A percentile compares a stretch with the other conserved stretches of the same genome.
phyloP scores from a whole-genome alignment of 2,888 invertebrate species.

The Epinotia brunnichana region DNA sequence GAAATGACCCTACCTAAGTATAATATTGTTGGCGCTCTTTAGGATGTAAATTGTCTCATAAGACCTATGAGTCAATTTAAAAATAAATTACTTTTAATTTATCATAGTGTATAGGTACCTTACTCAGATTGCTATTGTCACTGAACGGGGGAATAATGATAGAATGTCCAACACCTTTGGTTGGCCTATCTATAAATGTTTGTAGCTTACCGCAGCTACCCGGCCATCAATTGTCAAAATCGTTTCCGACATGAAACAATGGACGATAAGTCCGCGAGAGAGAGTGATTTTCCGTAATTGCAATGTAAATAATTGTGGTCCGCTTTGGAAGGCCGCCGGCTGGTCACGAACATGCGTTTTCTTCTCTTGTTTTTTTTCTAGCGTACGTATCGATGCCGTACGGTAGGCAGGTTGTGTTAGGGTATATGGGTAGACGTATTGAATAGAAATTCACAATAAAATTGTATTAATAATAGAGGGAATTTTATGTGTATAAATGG shows the following conservation, averaged over 20 bases:
- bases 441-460: too few relatives aligned
- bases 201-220: conserved; percentile 28
- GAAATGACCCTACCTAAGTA: too few relatives aligned
- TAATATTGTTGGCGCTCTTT: background rate
- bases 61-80: background rate
- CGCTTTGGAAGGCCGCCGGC: conserved; percentile 66
- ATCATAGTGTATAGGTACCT: background rate
- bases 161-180: background rate
- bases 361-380: conserved; percentile 47
- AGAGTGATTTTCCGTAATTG: conserved; percentile 73
- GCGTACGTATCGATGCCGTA: background rate
- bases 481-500: too few relatives aligned
- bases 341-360: conserved; percentile 67
- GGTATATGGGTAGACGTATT: background rate
- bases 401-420: background rate
- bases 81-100: background rate
- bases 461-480: too few relatives aligned
- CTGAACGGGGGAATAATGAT: background rate
- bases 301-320: conserved; percentile 70
- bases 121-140: background rate
- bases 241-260: conserved; percentile 66
- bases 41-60: background rate
- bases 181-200: conserved; percentile 7
- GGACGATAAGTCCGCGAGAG: conserved; percentile 57
- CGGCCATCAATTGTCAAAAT: conserved; percentile 66